Percentiles rank a stretch among this genome's conserved stretches.
Evolutionary conservation across 2,888 invertebrate genomes (phyloP).

Genomic region (Hypomecis atomaria): DNA sequence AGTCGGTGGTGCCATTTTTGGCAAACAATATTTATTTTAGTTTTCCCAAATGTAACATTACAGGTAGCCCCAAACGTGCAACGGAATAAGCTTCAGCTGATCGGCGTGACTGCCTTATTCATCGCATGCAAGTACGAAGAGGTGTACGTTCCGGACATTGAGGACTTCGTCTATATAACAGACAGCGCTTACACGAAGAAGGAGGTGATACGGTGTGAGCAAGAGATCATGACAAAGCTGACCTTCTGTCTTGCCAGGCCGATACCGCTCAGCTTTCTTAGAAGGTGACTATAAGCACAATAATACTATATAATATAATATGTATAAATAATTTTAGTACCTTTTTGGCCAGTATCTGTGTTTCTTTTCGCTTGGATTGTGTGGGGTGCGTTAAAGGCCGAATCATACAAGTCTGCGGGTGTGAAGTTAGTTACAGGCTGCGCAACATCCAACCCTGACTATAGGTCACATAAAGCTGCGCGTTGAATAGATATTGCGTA

Average conservation of each 20-base stretch:
- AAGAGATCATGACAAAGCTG: conserved; percentile 89
- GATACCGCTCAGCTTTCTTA: conserved; percentile 93
- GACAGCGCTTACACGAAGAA: conserved; percentile 92
- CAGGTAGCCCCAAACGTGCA: conserved; percentile 86
- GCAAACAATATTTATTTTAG: conserved; percentile 29
- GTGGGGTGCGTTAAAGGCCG: too few species aligned
- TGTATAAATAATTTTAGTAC: too few species aligned
- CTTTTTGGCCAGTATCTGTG: too few species aligned
- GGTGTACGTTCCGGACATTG: conserved; percentile 93
- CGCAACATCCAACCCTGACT: too few species aligned
- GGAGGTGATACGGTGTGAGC: conserved; percentile 94
- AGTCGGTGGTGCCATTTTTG: too few species aligned
- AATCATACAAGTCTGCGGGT: too few species aligned
- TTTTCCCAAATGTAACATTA: background rate
- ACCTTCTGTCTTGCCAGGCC: conserved; percentile 94
- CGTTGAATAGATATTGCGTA: too few species aligned
- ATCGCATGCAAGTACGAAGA: conserved; percentile 98
- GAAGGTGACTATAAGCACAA: conserved; percentile 87
- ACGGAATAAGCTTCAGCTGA: conserved; percentile 91
- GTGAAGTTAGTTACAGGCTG: too few species aligned
- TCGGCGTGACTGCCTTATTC: conserved; percentile 95
- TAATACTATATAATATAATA: too few species aligned
- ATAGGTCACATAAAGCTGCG: too few species aligned
- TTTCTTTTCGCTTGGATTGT: too few species aligned
- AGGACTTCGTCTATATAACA: conserved; percentile 96